Percentiles rank a stretch among this genome's conserved stretches.
Conservation (phyloP, 2,888 invertebrate genomes). For the Synergus gifuensis region DNA sequence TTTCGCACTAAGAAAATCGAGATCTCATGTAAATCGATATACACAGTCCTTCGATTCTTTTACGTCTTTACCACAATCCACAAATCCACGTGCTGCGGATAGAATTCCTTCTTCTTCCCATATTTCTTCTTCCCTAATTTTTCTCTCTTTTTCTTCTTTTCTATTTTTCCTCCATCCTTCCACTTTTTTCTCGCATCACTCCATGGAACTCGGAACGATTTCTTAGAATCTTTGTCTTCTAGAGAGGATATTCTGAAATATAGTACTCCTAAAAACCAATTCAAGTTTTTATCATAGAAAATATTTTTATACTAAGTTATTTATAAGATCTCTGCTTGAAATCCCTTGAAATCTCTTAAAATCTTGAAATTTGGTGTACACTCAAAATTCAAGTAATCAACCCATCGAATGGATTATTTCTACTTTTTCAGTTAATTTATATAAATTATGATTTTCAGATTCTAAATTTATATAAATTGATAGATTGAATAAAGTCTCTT, state of each 20-base stretch:
- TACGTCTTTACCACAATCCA: constrained; percentile 7
- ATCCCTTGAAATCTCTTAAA: too few relatives aligned
- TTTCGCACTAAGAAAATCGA: constrained; percentile 15
- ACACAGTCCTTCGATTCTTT: constrained; percentile 22
- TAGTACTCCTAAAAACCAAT: too few relatives aligned
- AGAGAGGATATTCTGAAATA: too few relatives aligned
- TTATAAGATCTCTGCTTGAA: too few relatives aligned
- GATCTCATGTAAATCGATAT: constrained; percentile 25
- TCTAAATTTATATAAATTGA: not conserved
- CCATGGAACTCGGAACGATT: too few relatives aligned
- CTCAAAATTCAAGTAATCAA: too few relatives aligned
- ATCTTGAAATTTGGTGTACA: too few relatives aligned
- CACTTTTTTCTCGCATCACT: not conserved
- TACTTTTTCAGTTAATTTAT: not conserved
- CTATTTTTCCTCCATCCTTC: not conserved
- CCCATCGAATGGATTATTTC: too few relatives aligned
- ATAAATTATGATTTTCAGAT: not conserved
- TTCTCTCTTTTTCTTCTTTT: not conserved
- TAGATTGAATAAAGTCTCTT: not conserved
- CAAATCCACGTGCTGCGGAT: not conserved
- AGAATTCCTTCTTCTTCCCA: not conserved
- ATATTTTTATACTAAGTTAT: too few relatives aligned
- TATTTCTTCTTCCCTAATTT: not conserved
- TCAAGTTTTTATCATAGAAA: too few relatives aligned
- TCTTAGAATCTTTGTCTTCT: too few relatives aligned